A percentile compares a stretch with the other conserved stretches of the same genome.
phyloP scores from a whole-genome alignment of 1,140 invertebrate species.

The Danaus plexippus region DNA sequence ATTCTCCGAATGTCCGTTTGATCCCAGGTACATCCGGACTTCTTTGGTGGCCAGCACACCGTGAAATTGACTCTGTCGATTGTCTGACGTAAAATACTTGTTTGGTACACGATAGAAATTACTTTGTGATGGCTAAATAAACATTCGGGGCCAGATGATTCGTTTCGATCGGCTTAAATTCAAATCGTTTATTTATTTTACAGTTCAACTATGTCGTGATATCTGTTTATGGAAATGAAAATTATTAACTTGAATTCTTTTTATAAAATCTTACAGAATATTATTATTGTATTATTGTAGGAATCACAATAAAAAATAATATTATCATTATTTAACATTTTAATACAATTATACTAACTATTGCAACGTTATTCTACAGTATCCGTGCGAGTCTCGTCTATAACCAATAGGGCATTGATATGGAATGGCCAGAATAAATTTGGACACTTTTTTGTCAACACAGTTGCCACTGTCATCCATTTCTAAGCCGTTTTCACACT shows the following conservation, averaged over 20 bases:
- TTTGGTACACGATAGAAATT: conserved; percentile 33
- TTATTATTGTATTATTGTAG: too few relatives aligned
- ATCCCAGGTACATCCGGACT: conserved; percentile 35
- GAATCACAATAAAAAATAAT: too few relatives aligned
- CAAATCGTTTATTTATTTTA: neutral
- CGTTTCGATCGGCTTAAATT: conserved; percentile 4
- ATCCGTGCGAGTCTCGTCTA: conserved; percentile 41
- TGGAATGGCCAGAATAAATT: conserved; percentile 46
- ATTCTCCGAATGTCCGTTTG: conserved; percentile 33
- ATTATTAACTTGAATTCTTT: too few relatives aligned
- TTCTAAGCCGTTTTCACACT: conserved; percentile 37
- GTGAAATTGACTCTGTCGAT: conserved; percentile 50
- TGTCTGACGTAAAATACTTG: conserved; percentile 47
- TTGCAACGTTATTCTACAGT: conserved; percentile 30
- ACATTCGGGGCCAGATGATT: neutral
- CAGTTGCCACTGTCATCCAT: conserved; percentile 37
- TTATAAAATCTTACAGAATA: too few relatives aligned
- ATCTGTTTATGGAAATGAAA: too few relatives aligned
- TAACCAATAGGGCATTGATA: conserved; percentile 50
- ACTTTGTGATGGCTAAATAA: conserved; percentile 18
- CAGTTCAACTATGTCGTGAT: too few relatives aligned
- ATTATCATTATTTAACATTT: too few relatives aligned
- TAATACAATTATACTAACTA: conserved; percentile 15
- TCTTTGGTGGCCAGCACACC: conserved; percentile 34
- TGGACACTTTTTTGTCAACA: conserved; percentile 32